Percentiles rank a stretch among this genome's conserved stretches.
These are phyloP conservation scores for Sylvilagus bachmani DNA, from an alignment of 2,113 vertebrate genomes.

Conservation along the genomic window DNA sequence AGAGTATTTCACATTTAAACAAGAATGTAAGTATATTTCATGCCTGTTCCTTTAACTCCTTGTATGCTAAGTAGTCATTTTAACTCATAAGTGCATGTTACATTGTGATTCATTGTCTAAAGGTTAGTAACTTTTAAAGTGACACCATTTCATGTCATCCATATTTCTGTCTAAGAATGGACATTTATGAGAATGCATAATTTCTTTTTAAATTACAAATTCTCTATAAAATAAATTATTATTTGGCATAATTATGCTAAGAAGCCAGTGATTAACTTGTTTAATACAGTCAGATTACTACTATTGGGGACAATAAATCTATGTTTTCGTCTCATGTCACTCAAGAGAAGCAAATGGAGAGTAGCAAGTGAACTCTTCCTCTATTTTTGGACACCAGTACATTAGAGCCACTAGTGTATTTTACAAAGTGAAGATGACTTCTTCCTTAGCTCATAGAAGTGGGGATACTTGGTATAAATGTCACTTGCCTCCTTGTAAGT, in stretches of 20 bases:
- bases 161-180: background rate
- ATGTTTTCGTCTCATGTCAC: background rate
- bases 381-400: background rate
- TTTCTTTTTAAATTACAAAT: constrained; percentile 23
- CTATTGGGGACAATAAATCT: background rate
- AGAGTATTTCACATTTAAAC: constrained; percentile 99
- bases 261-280: background rate
- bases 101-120: background rate
- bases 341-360: background rate
- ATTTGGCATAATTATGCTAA: background rate
- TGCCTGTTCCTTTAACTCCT: background rate
- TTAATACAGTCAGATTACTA: background rate
- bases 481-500: background rate
- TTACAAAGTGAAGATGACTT: background rate
- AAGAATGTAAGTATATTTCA: constrained; percentile 96
- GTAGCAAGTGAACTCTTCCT: background rate
- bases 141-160: background rate
- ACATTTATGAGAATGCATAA: background rate
- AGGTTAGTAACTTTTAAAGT: background rate
- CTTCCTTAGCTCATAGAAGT: background rate
- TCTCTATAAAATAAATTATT: constrained; percentile 36
- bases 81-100: background rate
- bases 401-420: background rate
- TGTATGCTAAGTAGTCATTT: background rate
- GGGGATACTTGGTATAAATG: background rate